Conservation (phyloP, 2,888 invertebrate genomes). For the Pardosa pseudoannulata region DNA sequence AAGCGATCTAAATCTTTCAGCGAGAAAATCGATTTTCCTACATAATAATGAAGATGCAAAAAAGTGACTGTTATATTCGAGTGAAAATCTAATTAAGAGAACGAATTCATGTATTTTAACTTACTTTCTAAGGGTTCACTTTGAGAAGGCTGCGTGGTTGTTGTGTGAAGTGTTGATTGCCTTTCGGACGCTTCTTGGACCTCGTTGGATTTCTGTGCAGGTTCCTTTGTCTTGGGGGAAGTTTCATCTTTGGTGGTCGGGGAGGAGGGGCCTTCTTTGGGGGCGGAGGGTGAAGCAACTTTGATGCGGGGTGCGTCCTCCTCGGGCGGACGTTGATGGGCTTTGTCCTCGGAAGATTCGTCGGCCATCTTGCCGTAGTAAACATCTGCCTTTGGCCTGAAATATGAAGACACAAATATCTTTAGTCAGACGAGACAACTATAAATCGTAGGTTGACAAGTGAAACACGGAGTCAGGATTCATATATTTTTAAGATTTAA, state of each 20-base stretch:
- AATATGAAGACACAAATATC: too few species aligned
- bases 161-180: not conserved
- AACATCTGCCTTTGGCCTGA: constrained; percentile 56
- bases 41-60: too few species aligned
- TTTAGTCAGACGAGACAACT: too few species aligned
- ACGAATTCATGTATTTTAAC: too few species aligned
- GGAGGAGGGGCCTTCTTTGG: not conserved
- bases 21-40: too few species aligned
- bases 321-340: not conserved
- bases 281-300: constrained; percentile 10
- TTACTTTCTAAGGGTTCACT: constrained; percentile 18
- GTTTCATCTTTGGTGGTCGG: constrained; percentile 11
- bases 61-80: too few species aligned
- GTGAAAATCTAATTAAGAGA: too few species aligned
- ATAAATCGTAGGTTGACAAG: too few species aligned
- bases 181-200: not conserved
- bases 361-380: constrained; percentile 60
- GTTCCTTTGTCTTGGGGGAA: not conserved
- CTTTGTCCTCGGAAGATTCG: not conserved
- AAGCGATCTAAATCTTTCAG: too few species aligned
- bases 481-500: too few species aligned
- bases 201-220: not conserved
- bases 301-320: constrained; percentile 47
- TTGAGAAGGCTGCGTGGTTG: constrained; percentile 4
- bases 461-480: too few species aligned